Base-by-base conservation (phyloP, 2,797 vertebrate species). In the Simalia tracyae region DNA sequence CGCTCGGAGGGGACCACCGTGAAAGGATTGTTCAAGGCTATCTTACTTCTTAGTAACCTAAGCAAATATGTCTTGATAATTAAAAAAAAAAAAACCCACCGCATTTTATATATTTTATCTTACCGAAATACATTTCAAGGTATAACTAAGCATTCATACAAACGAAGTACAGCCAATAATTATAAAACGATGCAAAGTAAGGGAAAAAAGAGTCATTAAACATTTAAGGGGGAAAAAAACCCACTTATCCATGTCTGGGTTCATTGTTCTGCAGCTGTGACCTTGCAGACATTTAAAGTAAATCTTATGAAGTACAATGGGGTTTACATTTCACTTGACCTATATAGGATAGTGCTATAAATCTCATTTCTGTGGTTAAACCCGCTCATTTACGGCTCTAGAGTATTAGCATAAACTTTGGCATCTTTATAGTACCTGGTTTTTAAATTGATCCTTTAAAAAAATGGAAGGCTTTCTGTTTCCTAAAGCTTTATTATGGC, bases 1-100 rank as follows among this genome's bases (percentile, higher is more conserved):
- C 94, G 95, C 95, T 94, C 94, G 86, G 28, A 95, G 96, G 93
- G 91, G 84, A 90, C 96, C 96, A 96, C 94, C 95, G 61, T 95
- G 94, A 95, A 91, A 95, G 93, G 93, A 94, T 95, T 94, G 90
- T 66, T 92, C 90, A 93, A 93, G 95, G 93, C 91, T 93, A 85
- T 1, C 91, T 93, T 85, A 86, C 92, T 81, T 15, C 0, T 10
- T 59, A 94, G 22, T 28, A 28, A 87, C 5, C 76, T n/a, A 50
- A 60, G 36, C 6, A 0, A 56, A 86, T 95, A 88, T 14, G 22
- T 42, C 17, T 36, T 24, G 22, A 14, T 90, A 9, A 19, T 28
- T 42, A 63, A 90, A 87, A 28, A 12, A 9, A 28, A 42, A 42
- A 42, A 42, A 42, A 36, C 36, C 42, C 42, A 61, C 8, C 11